Evolutionary conservation across 2,888 invertebrate species (phyloP).

Genomic region (Merodon equestris): DNA sequence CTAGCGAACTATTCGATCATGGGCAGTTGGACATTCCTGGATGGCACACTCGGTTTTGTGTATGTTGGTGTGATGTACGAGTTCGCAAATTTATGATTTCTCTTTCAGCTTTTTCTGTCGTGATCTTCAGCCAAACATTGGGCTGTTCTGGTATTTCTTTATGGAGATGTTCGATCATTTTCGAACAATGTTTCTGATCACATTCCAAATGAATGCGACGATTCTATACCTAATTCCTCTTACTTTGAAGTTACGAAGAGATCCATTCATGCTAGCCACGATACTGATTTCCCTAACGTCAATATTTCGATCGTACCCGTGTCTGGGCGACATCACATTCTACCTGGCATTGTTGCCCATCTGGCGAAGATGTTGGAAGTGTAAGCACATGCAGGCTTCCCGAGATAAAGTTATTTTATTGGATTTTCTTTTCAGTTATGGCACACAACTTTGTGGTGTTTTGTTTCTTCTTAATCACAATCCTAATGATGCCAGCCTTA

Average conservation of each 20-base stretch:
- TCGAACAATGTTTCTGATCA: conserved; percentile 94
- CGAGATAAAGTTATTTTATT: conserved; percentile 8
- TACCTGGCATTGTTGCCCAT: conserved; percentile 93
- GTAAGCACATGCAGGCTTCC: conserved; percentile 80
- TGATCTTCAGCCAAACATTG: conserved; percentile 97
- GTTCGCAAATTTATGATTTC: background rate
- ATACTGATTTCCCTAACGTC: conserved; percentile 90
- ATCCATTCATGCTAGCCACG: conserved; percentile 89
- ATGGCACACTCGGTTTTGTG: conserved; percentile 90
- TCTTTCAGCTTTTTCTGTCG: conserved; percentile 88
- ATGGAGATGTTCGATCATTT: conserved; percentile 99
- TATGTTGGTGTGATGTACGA: conserved; percentile 80
- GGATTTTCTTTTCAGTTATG: conserved; percentile 85
- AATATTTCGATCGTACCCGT: conserved; percentile 98
- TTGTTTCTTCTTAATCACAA: conserved; percentile 93
- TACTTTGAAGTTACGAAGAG: conserved; percentile 86
- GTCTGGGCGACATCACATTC: conserved; percentile 96
- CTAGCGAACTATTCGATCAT: conserved; percentile 80
- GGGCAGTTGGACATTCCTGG: conserved; percentile 83
- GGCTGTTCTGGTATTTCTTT: conserved; percentile 99
- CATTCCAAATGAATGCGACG: conserved; percentile 97
- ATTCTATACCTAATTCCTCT: conserved; percentile 94
- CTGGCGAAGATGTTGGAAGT: conserved; percentile 92
- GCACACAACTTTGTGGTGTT: conserved; percentile 96
- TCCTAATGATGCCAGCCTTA: conserved; percentile 94